Percentiles rank a stretch among this genome's conserved stretches.
phyloP scores from a whole-genome alignment of 2,888 invertebrate genomes.

The Seira ritae region DNA sequence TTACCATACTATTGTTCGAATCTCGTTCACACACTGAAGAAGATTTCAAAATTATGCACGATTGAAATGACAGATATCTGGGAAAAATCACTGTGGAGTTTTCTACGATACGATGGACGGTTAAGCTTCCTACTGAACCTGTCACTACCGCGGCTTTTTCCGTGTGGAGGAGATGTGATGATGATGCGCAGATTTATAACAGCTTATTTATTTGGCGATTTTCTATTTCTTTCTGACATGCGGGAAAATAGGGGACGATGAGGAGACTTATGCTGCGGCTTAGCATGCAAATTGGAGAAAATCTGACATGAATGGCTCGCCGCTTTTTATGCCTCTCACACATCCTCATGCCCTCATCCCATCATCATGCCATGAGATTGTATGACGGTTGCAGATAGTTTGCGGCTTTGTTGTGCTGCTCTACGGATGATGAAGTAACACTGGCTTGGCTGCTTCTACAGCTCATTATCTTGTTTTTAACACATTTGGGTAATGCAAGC shows the following conservation, averaged over 20 bases:
- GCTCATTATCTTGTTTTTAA: too few species aligned
- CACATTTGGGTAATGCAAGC: too few species aligned
- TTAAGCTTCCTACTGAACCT: too few species aligned
- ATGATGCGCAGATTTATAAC: conserved; percentile 48
- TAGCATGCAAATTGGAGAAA: conserved; percentile 51
- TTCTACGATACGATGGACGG: too few species aligned
- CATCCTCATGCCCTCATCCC: neutral
- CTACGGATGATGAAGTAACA: too few species aligned
- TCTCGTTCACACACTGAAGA: neutral
- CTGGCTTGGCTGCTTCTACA: too few species aligned
- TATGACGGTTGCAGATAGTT: neutral
- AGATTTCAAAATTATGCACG: too few species aligned
- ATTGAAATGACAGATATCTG: conserved; percentile 51
- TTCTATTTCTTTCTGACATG: too few species aligned
- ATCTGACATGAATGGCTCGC: conserved; percentile 1
- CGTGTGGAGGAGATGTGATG: conserved; percentile 10
- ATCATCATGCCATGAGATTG: neutral
- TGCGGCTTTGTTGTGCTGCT: too few species aligned
- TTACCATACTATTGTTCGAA: conserved; percentile 38
- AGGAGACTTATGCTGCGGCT: conserved; percentile 48
- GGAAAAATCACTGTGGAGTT: conserved; percentile 27
- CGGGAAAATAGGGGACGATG: conserved; percentile 20
- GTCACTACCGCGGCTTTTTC: neutral
- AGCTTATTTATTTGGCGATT: conserved; percentile 20
- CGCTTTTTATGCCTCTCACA: neutral